Evolutionary conservation across 2,113 vertebrate genomes (phyloP).

Genomic region (Regulus satrapa): DNA sequence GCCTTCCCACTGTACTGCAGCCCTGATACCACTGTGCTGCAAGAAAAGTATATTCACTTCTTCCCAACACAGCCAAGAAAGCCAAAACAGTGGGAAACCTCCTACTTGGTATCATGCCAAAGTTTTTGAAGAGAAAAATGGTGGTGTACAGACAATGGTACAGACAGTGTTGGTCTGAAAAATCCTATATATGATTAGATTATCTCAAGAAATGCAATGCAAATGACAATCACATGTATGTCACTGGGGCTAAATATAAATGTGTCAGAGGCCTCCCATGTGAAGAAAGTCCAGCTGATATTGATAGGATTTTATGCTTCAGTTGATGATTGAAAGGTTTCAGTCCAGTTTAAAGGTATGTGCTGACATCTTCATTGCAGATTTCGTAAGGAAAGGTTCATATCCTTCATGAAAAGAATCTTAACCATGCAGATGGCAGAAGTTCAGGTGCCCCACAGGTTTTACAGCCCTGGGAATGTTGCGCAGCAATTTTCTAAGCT

Average conservation of each 20-base stretch:
- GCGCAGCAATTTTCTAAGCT: background rate
- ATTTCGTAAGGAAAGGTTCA: background rate
- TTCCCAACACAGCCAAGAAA: background rate
- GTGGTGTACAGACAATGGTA: background rate
- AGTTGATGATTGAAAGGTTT: conserved; percentile 22
- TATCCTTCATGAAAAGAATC: background rate
- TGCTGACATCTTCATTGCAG: background rate
- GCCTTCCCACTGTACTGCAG: background rate
- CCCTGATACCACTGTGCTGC: background rate
- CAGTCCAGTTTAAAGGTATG: background rate
- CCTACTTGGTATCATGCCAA: conserved; percentile 17
- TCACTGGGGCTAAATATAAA: background rate
- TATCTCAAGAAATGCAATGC: background rate
- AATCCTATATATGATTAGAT: conserved; percentile 4
- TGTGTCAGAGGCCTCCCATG: background rate
- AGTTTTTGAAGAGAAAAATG: background rate
- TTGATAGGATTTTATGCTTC: conserved; percentile 11
- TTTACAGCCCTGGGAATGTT: background rate
- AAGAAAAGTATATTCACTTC: conserved; percentile 37
- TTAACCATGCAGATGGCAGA: background rate
- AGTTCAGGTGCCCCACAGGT: background rate
- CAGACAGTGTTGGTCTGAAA: background rate
- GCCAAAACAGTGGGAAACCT: conserved; percentile 31
- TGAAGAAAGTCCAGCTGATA: conserved; percentile 30
- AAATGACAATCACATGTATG: conserved; percentile 19